phyloP scores from a whole-genome alignment of 2,797 vertebrate species.

The Lepus townsendii region DNA sequence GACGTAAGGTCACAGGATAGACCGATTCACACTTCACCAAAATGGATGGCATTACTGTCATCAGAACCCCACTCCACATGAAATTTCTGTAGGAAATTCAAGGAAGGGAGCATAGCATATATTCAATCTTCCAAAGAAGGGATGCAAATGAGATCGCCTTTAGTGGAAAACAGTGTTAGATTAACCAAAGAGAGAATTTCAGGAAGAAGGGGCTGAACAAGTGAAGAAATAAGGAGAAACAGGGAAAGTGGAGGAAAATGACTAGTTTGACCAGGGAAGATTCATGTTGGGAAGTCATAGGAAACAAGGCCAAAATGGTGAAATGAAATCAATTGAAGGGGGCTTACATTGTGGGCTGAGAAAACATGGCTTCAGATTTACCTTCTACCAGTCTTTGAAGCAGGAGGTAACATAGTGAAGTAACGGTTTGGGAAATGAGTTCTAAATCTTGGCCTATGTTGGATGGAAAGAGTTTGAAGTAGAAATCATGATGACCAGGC shows the following conservation, averaged over 20 bases:
- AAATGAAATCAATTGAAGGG: neutral
- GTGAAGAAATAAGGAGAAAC: neutral
- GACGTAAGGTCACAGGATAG: neutral
- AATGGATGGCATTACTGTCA: neutral
- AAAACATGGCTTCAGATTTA: constrained; percentile 9
- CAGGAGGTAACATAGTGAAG: neutral
- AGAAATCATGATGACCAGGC: neutral
- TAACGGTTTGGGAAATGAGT: neutral
- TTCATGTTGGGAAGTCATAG: neutral
- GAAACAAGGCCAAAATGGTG: neutral
- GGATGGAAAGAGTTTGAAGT: neutral
- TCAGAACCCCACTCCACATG: neutral
- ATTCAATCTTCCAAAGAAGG: neutral
- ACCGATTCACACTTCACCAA: neutral
- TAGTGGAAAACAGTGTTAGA: neutral
- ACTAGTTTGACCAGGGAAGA: neutral
- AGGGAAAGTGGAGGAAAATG: neutral
- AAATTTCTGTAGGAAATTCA: neutral
- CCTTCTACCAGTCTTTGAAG: neutral
- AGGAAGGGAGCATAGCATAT: neutral
- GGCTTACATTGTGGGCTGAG: neutral
- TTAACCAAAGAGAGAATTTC: neutral
- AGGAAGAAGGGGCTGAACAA: neutral
- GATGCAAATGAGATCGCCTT: neutral
- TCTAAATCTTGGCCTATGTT: neutral